Evolutionary conservation across 2,113 vertebrate genomes (phyloP).

Genomic region (Bolborhynchus lineola): DNA sequence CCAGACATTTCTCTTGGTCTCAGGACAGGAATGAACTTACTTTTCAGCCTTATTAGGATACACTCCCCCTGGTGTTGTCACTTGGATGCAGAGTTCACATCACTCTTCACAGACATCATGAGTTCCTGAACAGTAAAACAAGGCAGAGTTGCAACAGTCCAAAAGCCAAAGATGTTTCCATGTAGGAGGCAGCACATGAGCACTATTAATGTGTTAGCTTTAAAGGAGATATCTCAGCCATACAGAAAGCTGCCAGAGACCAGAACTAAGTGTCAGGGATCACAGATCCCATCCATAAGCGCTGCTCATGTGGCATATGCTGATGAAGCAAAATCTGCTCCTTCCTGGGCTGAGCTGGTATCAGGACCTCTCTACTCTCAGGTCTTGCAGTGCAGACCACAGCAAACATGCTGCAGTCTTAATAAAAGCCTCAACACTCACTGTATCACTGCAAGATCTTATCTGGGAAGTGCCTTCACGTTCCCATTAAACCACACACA

Average conservation of each 20-base stretch:
- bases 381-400: not conserved
- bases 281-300: not conserved
- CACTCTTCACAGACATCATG: not conserved
- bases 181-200: not conserved
- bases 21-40: not conserved
- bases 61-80: not conserved
- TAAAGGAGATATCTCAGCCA: not conserved
- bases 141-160: not conserved
- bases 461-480: not conserved
- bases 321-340: not conserved
- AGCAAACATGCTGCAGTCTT: not conserved
- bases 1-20: not conserved
- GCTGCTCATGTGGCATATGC: not conserved
- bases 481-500: not conserved
- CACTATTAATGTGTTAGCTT: not conserved
- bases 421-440: not conserved
- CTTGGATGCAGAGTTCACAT: not conserved
- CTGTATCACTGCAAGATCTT: not conserved
- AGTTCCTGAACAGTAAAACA: not conserved
- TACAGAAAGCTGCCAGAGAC: not conserved
- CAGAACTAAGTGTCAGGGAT: not conserved
- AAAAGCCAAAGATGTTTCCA: not conserved
- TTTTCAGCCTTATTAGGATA: not conserved
- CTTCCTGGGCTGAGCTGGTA: not conserved
- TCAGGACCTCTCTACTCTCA: not conserved